Base-by-base conservation (phyloP, 2,888 invertebrate genomes). In the Drosophila percnosoma region DNA sequence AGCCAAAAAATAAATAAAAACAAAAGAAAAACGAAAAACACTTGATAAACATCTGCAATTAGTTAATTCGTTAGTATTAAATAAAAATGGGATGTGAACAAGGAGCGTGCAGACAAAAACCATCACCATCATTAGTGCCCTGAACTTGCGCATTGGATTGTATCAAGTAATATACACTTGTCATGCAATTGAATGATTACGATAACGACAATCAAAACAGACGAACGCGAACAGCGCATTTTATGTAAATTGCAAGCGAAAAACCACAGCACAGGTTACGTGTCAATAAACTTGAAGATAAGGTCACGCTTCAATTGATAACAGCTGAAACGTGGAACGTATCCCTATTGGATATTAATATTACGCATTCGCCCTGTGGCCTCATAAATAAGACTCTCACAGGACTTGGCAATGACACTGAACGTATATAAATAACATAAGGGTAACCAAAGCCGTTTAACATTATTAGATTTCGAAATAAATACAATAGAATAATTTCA, bases 111-210 rank as follows among this genome's bases (percentile, higher is more conserved):
- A 11, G 51, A 6, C 31, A 8, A 13, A 27, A 38, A 4, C 40
- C 40, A 27, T 2, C 8, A 18, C 21, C 15, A 34, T 42, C 34
- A 33, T 53, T 65, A 36, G 33, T 31, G 4, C 18, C 18, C 53
- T 63, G n/a, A 34, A 52, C 62, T 49, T 57, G 58, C 34, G 29
- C 60, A 48, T 69, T 83, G 68, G 60, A 80, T 75, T 83, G 71
- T 73, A 73, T 81, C 65, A 72, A 73, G 54, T 88, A 82, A 83
- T 88, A 73, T 74, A 68, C 75, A 72, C 64, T 86, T 82, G 86
- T 75, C 85, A 85, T 85, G 85, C 85, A 86, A 85, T 88, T 57
- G 66, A 75, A 75, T 74, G 88, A 85, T 85, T 85, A 85, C 78
- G 67, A 40, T 61, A 38, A 51, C 18, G 38, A 51, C 74, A 77